Base-by-base conservation (phyloP, 1,140 invertebrate species). In the Alviniconcha marisindica region DNA sequence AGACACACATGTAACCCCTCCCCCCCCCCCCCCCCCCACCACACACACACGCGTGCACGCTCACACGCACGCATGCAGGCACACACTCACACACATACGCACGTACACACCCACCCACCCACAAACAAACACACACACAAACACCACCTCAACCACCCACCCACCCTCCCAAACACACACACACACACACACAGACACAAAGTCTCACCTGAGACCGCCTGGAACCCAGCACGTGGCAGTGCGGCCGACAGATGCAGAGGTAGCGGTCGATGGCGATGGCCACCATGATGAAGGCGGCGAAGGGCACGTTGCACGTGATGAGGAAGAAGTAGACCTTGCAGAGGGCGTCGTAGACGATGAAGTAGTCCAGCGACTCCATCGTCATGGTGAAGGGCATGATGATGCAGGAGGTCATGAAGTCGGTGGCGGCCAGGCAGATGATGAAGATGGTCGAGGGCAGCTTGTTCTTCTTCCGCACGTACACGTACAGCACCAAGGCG, bases 201-300 rank as follows among this genome's bases (percentile, higher is more conserved):
- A 2, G 18, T 31, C 63, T 76, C 54, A 82, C 71, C 69, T 44
- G 44, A 15, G 79, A 79, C 31, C 78, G 42, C 31, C 40, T 82
- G 48, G 82, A 71, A 24, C 91, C 92, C 74, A 93, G 89, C 14
- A 89, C 83, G 66, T 92, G 90, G 1, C 87, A 83, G 69, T 91
- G 91, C 7, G 92, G 91, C 80, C 90, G 89, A 84, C 92, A 93
- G 38, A 93, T 93, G 74, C 93, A 93, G 15, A 93, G 86, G 84
- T 90, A 93, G 38, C 92, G 79, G 82, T 93, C 92, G 74, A 92
- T 88, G n/a, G 92, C 92, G 44, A 93, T 93, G 24, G 92, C 92
- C 7, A 91, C 90, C 92, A 93, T 93, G 36, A 93, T 90, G 83
- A 93, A 89, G 21, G 91, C 88, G n/a, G 92, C 92, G 66, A 91